Conservation (phyloP, 2,888 invertebrate genomes). For the Tortrix viridana region DNA sequence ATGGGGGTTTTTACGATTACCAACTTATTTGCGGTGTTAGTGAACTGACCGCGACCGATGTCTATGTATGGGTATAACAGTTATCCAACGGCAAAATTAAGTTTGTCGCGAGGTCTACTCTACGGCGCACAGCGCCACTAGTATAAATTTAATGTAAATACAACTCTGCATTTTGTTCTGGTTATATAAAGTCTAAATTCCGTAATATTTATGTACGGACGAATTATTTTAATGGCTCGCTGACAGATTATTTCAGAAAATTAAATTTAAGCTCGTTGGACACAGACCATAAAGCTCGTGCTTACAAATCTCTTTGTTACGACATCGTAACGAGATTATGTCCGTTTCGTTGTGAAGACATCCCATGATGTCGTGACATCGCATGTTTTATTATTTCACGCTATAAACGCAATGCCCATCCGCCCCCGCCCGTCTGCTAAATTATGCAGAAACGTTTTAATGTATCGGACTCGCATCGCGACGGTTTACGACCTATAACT, state of each 20-base stretch:
- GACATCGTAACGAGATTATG: constrained; percentile 84
- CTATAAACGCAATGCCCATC: constrained; percentile 63
- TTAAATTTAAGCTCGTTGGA: constrained; percentile 84
- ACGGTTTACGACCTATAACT: constrained; percentile 66
- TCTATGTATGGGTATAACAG: too few species aligned
- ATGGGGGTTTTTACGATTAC: too few species aligned
- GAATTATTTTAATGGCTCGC: constrained; percentile 80
- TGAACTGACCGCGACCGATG: too few species aligned
- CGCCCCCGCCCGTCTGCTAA: constrained; percentile 54
- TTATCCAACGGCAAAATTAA: too few species aligned
- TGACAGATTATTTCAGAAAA: constrained; percentile 83
- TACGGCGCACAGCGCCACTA: too few species aligned
- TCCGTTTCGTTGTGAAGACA: constrained; percentile 78
- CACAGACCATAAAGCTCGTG: constrained; percentile 82
- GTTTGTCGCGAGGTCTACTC: too few species aligned
- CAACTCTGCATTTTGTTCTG: constrained; percentile 49
- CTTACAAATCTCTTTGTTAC: constrained; percentile 85
- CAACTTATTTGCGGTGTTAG: too few species aligned
- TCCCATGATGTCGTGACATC: constrained; percentile 73
- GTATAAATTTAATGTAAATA: constrained; percentile 44
- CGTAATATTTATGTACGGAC: constrained; percentile 61
- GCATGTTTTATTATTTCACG: constrained; percentile 79
- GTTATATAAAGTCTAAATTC: constrained; percentile 64
- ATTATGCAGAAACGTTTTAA: constrained; percentile 72
- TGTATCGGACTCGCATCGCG: constrained; percentile 63